Conservation (phyloP, 2,888 invertebrate genomes). For the Thecocarcelia acutangulata region DNA sequence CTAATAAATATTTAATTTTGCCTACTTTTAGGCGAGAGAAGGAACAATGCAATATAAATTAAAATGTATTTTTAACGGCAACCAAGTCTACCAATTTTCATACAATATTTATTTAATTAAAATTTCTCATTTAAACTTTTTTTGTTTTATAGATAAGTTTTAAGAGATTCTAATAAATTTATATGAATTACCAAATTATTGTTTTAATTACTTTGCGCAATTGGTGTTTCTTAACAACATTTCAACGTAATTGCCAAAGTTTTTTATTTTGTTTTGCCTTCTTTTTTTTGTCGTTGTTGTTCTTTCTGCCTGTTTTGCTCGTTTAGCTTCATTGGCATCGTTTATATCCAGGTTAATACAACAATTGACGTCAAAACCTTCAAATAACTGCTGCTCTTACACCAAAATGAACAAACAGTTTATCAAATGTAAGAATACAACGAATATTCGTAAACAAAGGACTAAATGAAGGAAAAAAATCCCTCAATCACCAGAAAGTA, state of each 20-base stretch:
- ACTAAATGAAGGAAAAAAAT: slow-evolving; percentile 53
- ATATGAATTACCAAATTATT: neutral
- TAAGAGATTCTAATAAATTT: neutral
- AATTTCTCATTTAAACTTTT: too few relatives aligned
- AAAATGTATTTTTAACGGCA: neutral
- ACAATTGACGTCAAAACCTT: slow-evolving; percentile 70
- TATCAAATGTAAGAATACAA: slow-evolving; percentile 38
- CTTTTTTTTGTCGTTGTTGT: slow-evolving; percentile 27
- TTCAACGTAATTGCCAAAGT: slow-evolving; percentile 56
- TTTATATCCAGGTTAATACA: slow-evolving; percentile 68
- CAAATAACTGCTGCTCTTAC: slow-evolving; percentile 63
- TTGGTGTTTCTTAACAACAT: slow-evolving; percentile 36
- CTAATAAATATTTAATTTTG: slow-evolving; percentile 38
- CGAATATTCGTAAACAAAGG: slow-evolving; percentile 66
- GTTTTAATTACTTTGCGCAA: slow-evolving; percentile 40
- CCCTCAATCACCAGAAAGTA: slow-evolving; percentile 59
- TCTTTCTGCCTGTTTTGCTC: slow-evolving; percentile 22
- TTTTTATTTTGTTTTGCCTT: slow-evolving; percentile 16
- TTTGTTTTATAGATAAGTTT: too few relatives aligned
- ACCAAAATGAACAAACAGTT: slow-evolving; percentile 54
- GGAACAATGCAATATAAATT: neutral
- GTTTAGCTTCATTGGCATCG: slow-evolving; percentile 60
- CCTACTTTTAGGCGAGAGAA: slow-evolving; percentile 31
- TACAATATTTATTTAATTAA: neutral
- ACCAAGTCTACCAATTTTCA: too few relatives aligned